A percentile compares a stretch with the other conserved stretches of the same genome.
Conservation (phyloP, 2,797 vertebrate species). For the Acanthurus leucopareius region DNA sequence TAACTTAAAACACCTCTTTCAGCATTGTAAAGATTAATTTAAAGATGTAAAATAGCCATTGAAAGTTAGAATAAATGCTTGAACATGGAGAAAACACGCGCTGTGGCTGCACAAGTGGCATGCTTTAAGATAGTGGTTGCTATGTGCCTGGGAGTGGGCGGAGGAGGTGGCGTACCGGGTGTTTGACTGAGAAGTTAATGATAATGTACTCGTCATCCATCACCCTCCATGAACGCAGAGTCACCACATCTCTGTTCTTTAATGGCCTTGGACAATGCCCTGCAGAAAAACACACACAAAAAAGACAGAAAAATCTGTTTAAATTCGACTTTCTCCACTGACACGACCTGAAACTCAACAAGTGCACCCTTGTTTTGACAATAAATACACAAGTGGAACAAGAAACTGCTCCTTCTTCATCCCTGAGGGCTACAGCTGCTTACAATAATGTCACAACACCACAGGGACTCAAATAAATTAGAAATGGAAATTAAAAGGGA, state of each 20-base stretch:
- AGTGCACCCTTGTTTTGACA: conserved; percentile 56
- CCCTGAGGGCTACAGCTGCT: background rate
- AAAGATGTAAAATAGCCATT: background rate
- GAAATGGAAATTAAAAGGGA: background rate
- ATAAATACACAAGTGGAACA: conserved; percentile 55
- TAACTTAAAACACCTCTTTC: background rate
- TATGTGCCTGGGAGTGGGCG: conserved; percentile 4
- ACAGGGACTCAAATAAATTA: background rate
- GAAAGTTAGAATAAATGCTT: background rate
- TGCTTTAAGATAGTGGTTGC: background rate
- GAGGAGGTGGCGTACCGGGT: conserved; percentile 75
- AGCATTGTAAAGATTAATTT: background rate
- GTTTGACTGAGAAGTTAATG: conserved; percentile 86
- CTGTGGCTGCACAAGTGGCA: background rate
- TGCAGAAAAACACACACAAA: conserved; percentile 42
- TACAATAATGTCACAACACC: background rate
- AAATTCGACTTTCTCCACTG: background rate
- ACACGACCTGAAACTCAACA: conserved; percentile 16
- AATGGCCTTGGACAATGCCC: conserved; percentile 85
- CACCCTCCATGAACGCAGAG: conserved; percentile 84
- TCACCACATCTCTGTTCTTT: conserved; percentile 87
- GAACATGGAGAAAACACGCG: background rate
- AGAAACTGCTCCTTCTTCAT: background rate
- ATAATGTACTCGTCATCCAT: conserved; percentile 82
- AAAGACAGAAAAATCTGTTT: background rate